phyloP scores from a whole-genome alignment of 2,797 vertebrate species.

The Crocodylus rhombifer region DNA sequence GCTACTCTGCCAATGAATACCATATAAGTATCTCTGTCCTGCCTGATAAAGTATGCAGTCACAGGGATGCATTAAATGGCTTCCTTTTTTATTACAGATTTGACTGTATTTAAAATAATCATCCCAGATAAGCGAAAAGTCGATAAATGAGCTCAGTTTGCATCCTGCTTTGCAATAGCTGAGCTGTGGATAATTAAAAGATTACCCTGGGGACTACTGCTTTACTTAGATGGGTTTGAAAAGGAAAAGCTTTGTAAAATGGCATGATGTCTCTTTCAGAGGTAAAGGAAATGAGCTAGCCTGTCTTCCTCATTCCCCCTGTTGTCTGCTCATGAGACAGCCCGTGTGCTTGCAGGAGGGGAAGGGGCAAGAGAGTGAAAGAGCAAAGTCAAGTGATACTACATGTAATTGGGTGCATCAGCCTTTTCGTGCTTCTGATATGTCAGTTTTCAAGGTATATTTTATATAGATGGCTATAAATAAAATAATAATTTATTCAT shows the following conservation, averaged over 20 bases:
- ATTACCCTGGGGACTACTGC: conserved; percentile 12
- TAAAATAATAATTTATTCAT: conserved; percentile 43
- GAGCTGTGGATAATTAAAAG: conserved; percentile 58
- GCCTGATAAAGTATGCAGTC: neutral
- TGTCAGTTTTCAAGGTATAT: conserved; percentile 10
- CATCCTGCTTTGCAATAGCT: conserved; percentile 29
- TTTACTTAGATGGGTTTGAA: conserved; percentile 31
- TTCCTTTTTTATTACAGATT: neutral
- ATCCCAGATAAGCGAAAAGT: conserved; percentile 45
- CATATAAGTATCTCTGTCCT: neutral
- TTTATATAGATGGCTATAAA: conserved; percentile 19
- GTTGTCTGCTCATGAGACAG: neutral
- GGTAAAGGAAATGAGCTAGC: neutral
- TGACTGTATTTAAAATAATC: conserved; percentile 57
- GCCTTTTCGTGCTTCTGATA: conserved; percentile 23
- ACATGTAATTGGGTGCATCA: conserved; percentile 14
- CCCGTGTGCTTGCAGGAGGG: neutral
- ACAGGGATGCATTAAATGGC: neutral
- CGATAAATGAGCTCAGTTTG: conserved; percentile 35
- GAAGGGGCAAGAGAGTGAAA: neutral
- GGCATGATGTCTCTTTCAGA: neutral
- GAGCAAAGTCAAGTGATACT: neutral
- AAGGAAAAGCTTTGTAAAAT: conserved; percentile 36
- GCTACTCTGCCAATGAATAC: neutral
- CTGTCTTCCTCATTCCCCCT: neutral